Percentiles rank a stretch among this genome's conserved stretches.
phyloP scores from a whole-genome alignment of 2,113 vertebrate species.

The Panthera tigris region DNA sequence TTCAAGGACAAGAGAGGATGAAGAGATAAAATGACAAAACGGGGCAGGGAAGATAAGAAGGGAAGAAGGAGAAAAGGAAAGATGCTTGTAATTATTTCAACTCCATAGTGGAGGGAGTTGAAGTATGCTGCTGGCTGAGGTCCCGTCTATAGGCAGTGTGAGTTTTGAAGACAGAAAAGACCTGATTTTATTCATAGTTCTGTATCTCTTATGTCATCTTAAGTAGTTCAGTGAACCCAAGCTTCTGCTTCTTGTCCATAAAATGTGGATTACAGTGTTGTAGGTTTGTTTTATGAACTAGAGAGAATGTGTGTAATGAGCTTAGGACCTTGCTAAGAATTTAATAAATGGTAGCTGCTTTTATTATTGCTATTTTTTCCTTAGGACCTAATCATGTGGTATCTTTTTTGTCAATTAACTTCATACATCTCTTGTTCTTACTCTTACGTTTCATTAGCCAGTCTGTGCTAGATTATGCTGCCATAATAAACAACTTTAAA shows the following conservation, averaged over 20 bases:
- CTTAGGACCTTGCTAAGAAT: background rate
- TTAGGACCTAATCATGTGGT: background rate
- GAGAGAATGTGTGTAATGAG: background rate
- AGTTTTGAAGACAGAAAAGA: background rate
- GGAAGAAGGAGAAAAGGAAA: background rate
- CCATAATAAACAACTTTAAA: background rate
- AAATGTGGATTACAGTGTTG: background rate
- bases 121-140: background rate
- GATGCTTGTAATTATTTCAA: background rate
- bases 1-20: background rate
- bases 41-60: accelerated
- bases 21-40: background rate
- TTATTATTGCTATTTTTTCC: conserved; percentile 9
- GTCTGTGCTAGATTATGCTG: background rate
- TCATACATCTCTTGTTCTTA: background rate
- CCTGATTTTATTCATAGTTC: background rate
- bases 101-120: background rate
- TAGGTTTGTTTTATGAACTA: background rate
- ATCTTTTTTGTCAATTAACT: background rate
- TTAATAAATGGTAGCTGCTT: background rate
- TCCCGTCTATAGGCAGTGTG: background rate
- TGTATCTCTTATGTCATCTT: background rate
- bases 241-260: background rate
- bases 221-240: background rate
- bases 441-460: background rate